These are phyloP conservation scores for Pardosa pseudoannulata DNA, from an alignment of 2,888 invertebrate species.

Conservation along the genomic window DNA sequence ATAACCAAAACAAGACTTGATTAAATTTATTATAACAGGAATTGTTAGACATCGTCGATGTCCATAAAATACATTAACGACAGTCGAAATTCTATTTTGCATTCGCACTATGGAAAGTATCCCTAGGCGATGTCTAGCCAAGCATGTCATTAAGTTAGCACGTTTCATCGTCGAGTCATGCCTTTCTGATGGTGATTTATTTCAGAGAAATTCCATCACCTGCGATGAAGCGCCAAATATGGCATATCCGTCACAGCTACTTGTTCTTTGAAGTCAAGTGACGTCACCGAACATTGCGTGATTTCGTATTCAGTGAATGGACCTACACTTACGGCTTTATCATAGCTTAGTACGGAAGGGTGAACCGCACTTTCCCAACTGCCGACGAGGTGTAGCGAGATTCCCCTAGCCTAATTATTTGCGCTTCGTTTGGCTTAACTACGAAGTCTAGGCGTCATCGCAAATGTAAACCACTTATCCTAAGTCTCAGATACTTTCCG, in stretches of 20 bases:
- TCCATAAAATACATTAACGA: too few species aligned
- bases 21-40: too few species aligned
- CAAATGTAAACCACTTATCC: not conserved
- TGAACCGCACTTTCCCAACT: slow-evolving; percentile 31
- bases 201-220: too few species aligned
- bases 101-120: too few species aligned
- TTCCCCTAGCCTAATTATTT: not conserved
- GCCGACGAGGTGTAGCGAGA: not conserved
- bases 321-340: slow-evolving; percentile 30
- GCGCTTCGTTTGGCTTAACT: not conserved
- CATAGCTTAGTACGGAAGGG: slow-evolving; percentile 7
- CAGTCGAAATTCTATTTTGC: too few species aligned
- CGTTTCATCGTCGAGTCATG: too few species aligned
- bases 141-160: too few species aligned
- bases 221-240: slow-evolving; percentile 30
- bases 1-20: too few species aligned
- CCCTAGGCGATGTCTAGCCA: too few species aligned
- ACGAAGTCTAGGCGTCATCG: not conserved
- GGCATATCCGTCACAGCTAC: not conserved
- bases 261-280: slow-evolving; percentile 24
- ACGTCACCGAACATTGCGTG: slow-evolving; percentile 37
- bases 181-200: too few species aligned
- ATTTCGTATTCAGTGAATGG: slow-evolving; percentile 44
- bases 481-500: too few species aligned
- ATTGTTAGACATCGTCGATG: too few species aligned